phyloP scores from a whole-genome alignment of 2,113 vertebrate species.

The Ailuropoda melanoleuca region DNA sequence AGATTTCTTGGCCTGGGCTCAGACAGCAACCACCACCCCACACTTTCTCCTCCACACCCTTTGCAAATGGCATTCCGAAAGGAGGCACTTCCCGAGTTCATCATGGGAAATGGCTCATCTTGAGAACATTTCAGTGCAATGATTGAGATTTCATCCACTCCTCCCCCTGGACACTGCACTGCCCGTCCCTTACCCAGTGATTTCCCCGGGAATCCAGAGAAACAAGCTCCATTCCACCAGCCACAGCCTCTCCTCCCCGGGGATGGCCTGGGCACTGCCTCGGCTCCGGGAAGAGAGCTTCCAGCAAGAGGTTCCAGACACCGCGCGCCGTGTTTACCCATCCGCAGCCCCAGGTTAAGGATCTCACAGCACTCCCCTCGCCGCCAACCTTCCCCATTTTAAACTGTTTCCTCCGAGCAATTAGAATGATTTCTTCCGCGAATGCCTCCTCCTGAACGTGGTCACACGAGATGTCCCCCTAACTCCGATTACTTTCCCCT shows the following conservation, averaged over 20 bases:
- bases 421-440: neutral
- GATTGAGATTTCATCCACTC: neutral
- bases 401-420: neutral
- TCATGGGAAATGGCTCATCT: neutral
- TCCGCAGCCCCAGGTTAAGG: neutral
- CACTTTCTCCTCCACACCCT: slow-evolving; percentile 51
- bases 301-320: neutral
- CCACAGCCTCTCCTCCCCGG: neutral
- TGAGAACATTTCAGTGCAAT: neutral
- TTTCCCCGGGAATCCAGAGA: neutral
- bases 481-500: neutral
- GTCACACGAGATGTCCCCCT: neutral
- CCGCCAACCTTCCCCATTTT: neutral
- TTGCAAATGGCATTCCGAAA: neutral
- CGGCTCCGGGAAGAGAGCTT: neutral
- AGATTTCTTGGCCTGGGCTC: neutral
- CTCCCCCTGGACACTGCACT: neutral
- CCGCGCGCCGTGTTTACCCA: neutral
- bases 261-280: neutral
- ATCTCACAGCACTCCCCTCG: neutral
- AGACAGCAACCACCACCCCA: neutral
- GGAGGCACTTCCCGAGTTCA: neutral
- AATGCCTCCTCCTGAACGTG: neutral
- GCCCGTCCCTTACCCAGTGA: neutral
- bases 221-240: neutral